Evolutionary conservation across 2,888 invertebrate species (phyloP), one percentile per base, ranked within the genome.

Genomic region (Volucella inflata): DNA sequence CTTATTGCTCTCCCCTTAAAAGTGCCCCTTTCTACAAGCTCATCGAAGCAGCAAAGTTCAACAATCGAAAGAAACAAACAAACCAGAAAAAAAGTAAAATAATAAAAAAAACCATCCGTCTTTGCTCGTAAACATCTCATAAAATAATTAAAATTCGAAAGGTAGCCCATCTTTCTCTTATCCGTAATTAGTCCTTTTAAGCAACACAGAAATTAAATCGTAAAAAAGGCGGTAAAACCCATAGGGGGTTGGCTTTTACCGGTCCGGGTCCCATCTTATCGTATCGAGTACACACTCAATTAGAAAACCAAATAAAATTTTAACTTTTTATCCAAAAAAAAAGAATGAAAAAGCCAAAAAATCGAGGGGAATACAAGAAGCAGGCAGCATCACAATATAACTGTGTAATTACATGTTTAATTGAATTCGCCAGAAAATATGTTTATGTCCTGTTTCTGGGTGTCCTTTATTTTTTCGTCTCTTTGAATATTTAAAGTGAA

Each of bases 351-450:
- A 36, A 30, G 14, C 38, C 11, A 74, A 78, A 53, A 38, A 48
- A n/a, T n/a, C n/a, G n/a, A 53, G 76, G 77, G 80, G 85, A 71
- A 57, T 12, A 8, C 17, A 70, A 59, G 57, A 74, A 50, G 16
- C 38, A 46, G 60, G 36, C 71, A 51, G 64, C 55, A 8, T 30
- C 40, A 2, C 21, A 57, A 57, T 36, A 70, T 51, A 89, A 89
- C 88, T 89, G 88, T 88, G 90, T 91, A 91, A 91, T 91, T 91
- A 91, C 91, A 90, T 90, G 89, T 91, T 91, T 91, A 91, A 91
- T 91, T 90, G 91, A 90, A 90, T 89, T 87, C 88, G 87, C 82
- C 74, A 87, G 87, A 89, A 89, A 89, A 88, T 89, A 89, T 89
- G 88, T 88, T 87, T 87, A 87, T 81, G 76, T 85, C 76, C 81